These are phyloP conservation scores for Rotaria sp. DNA, from an alignment of 2,888 invertebrate genomes.

Conservation along the genomic window DNA sequence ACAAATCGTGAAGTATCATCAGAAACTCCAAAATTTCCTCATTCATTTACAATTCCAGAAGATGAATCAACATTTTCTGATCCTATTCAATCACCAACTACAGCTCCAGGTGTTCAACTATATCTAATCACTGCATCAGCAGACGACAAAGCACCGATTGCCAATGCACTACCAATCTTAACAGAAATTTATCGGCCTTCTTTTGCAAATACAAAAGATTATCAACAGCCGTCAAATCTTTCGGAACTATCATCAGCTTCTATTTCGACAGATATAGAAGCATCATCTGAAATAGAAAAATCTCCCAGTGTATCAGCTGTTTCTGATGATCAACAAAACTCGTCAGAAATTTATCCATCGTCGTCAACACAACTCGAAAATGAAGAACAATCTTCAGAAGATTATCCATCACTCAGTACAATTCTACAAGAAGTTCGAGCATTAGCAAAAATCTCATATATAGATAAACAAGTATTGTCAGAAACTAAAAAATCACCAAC, in stretches of 20 bases:
- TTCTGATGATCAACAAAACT: not conserved
- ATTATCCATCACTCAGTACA: not conserved
- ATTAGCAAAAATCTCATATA: not conserved
- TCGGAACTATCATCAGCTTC: too few relatives aligned
- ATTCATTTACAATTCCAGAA: not conserved
- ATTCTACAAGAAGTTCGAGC: not conserved
- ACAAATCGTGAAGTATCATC: not conserved
- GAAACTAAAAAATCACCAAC: not conserved
- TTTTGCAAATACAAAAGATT: not conserved
- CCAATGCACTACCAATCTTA: too few relatives aligned
- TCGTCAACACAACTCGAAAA: not conserved
- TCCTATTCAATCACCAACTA: too few relatives aligned
- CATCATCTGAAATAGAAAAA: not conserved
- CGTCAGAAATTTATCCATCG: not conserved
- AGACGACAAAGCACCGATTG: too few relatives aligned
- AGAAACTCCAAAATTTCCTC: accelerated
- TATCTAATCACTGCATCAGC: too few relatives aligned
- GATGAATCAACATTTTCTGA: too few relatives aligned
- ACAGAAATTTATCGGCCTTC: too few relatives aligned
- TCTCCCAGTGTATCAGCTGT: not conserved
- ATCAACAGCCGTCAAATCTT: not conserved
- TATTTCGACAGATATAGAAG: not conserved
- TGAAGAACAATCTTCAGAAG: not conserved
- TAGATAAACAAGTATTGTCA: not conserved
- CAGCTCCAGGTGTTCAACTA: too few relatives aligned